Evolutionary conservation across 2,888 invertebrate species (phyloP).

Genomic region (Hypena proboscidalis): DNA sequence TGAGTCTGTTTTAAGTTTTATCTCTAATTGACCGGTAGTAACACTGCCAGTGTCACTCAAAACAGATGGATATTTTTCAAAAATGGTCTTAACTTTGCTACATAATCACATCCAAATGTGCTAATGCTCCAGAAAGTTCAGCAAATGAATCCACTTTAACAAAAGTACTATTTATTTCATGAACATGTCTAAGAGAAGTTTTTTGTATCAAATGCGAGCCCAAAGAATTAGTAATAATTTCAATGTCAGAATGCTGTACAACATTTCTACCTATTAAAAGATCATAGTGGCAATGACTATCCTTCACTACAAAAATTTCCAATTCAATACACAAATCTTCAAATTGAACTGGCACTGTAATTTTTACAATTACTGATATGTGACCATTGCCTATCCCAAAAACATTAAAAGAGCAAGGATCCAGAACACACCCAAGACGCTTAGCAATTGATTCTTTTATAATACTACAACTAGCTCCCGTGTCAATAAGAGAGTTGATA

Average conservation of each 20-base stretch:
- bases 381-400: slow-evolving; percentile 1
- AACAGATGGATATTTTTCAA: no score
- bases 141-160: no score
- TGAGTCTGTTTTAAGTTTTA: neutral
- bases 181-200: no score
- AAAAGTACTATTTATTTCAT: no score
- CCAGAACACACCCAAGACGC: neutral
- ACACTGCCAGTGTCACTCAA: neutral
- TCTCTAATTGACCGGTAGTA: neutral
- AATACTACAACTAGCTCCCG: no score
- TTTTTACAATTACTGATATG: no score
- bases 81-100: no score
- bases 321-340: slow-evolving; percentile 2
- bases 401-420: neutral
- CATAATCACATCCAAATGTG: no score
- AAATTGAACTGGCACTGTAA: no score
- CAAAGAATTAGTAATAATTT: neutral
- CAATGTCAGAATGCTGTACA: slow-evolving; percentile 4
- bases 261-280: slow-evolving; percentile 5
- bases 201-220: neutral
- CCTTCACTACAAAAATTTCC: neutral
- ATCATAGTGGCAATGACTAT: neutral
- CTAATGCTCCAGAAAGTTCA: no score
- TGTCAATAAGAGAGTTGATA: slow-evolving; percentile 1
- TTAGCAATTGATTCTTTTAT: no score